phyloP scores from a whole-genome alignment of 2,113 vertebrate species.

The Festucalex cinctus region DNA sequence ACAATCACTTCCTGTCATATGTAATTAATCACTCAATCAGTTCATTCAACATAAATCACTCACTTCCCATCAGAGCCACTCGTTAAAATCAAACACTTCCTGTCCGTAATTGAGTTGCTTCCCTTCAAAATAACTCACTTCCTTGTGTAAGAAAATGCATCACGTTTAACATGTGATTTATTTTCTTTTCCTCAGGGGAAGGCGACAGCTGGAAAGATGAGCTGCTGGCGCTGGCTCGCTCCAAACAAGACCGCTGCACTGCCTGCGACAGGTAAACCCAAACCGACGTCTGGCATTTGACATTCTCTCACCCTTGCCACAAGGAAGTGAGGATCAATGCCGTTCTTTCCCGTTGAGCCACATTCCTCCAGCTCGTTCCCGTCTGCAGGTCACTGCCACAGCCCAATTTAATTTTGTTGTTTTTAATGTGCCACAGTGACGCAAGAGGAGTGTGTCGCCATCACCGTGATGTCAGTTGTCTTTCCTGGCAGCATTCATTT shows the following conservation, averaged over 20 bases:
- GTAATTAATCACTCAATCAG: no score
- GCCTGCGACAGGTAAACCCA: slow-evolving; percentile 77
- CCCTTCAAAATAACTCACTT: not conserved
- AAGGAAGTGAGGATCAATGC: not conserved
- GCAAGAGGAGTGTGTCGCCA: not conserved
- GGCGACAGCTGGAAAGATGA: not conserved
- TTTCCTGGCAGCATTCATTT: not conserved
- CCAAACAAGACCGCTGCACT: slow-evolving; percentile 80
- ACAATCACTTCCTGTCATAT: no score
- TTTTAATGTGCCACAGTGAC: not conserved
- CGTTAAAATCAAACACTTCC: no score
- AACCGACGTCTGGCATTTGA: not conserved
- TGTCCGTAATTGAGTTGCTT: not conserved
- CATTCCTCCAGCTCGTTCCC: slow-evolving; percentile 15
- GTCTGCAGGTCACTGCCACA: not conserved
- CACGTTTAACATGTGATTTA: no score
- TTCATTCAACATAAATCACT: not conserved
- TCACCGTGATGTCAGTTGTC: not conserved
- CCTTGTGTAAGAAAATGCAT: not conserved
- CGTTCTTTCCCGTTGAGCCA: slow-evolving; percentile 24
- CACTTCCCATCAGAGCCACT: not conserved
- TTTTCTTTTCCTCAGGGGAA: not conserved
- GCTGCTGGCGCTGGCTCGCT: slow-evolving; percentile 64
- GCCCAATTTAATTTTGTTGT: not conserved
- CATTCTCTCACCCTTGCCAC: not conserved